Percentiles rank a stretch among this genome's conserved stretches.
phyloP scores from a whole-genome alignment of 2,797 vertebrate genomes.

The Paratrypauchen microcephalus region DNA sequence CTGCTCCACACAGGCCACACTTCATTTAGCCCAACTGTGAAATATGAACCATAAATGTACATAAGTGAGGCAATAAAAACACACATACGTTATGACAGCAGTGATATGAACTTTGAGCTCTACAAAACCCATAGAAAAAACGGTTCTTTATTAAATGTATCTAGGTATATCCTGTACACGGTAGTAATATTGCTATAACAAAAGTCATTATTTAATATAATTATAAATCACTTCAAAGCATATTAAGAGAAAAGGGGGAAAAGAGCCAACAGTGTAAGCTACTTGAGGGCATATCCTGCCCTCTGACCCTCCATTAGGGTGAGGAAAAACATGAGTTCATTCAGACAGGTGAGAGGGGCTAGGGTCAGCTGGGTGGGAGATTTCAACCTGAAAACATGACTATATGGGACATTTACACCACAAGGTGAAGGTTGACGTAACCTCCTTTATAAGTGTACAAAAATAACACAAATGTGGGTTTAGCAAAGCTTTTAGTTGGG shows the following conservation, averaged over 20 bases:
- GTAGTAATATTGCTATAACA: neutral
- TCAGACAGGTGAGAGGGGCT: neutral
- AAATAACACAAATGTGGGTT: neutral
- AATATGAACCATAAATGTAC: constrained; percentile 33
- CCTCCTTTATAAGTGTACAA: neutral
- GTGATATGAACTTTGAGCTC: constrained; percentile 14
- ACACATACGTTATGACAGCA: constrained; percentile 19
- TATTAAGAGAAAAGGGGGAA: too few relatives aligned
- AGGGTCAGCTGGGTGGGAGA: neutral
- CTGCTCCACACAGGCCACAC: constrained; percentile 53
- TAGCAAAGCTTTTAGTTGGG: neutral
- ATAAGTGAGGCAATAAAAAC: constrained; percentile 7
- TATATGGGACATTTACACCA: constrained; percentile 2
- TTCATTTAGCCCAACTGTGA: constrained; percentile 47
- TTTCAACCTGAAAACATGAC: constrained; percentile 1
- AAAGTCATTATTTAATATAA: neutral
- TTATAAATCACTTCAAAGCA: neutral
- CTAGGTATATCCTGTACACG: too few relatives aligned
- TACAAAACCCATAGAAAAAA: constrained; percentile 18
- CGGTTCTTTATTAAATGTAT: neutral
- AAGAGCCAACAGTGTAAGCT: neutral
- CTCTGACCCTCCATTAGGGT: neutral
- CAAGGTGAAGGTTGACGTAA: constrained; percentile 2
- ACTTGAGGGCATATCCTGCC: neutral
- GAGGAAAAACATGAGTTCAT: neutral